Conservation (phyloP, 2,888 invertebrate species). For the Dicroscelio sp. region DNA sequence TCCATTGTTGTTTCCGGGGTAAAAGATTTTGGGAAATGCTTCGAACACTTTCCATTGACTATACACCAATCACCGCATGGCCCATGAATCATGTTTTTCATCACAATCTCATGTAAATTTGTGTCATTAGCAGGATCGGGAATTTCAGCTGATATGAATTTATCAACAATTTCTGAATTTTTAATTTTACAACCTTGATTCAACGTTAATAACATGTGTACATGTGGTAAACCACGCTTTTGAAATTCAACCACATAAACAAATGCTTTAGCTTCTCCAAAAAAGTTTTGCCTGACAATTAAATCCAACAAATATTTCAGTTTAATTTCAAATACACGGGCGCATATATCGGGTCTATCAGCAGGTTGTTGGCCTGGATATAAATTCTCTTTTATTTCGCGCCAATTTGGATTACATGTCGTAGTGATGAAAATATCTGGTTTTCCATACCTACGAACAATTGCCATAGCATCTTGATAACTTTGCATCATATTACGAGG, state of each 20-base stretch:
- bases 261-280: not conserved
- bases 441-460: not conserved
- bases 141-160: too few species aligned
- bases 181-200: too few species aligned
- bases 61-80: not conserved
- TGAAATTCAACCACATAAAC: conserved; percentile 6
- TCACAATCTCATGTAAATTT: not conserved
- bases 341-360: not conserved
- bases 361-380: conserved; percentile 1
- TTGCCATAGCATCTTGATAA: not conserved
- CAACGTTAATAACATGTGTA: too few species aligned
- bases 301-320: not conserved
- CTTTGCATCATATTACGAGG: not conserved
- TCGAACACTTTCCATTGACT: not conserved
- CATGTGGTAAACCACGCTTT: not conserved
- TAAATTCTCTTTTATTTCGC: not conserved
- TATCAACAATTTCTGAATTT: too few species aligned
- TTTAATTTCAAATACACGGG: not conserved
- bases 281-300: not conserved
- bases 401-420: not conserved
- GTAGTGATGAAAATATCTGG: not conserved
- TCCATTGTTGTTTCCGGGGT: not conserved
- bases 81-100: not conserved
- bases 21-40: not conserved
- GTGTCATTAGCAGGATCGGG: conserved; percentile 47